Evolutionary conservation across 1,140 invertebrate genomes (phyloP), one percentile per base, ranked within the genome.

Genomic region (Kradibia gibbosae): DNA sequence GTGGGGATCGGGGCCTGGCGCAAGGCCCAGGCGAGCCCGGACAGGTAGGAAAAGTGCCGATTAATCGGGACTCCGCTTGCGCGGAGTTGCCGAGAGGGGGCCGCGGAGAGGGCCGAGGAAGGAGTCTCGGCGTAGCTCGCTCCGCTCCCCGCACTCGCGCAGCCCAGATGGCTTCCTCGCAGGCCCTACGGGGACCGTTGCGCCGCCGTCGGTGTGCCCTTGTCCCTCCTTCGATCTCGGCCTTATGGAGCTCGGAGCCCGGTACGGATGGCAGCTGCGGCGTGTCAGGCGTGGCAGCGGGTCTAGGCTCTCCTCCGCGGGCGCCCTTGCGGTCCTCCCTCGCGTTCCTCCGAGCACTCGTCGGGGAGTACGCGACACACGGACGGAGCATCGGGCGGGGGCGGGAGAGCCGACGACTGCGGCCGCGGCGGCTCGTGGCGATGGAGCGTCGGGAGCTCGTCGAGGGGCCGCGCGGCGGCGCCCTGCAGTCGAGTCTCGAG

Each of bases 321-420:
- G 57, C 80, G 80, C 73, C 74, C 80, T 84, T 86, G 85, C 86
- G 88, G 88, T 88, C 88, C 85, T 53, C 87, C 88, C 88, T 88
- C 42, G 42, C 42, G 42, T 45, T 45, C 42, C 13, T 45, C 42
- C 42, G 88, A 88, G 88, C 89, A 88, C 88, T 88, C 88, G 84
- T 79, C 84, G 73, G 74, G 62, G 15, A 36, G 62, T n/a, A 15
- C 17, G 3, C 60, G 60, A 31, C 5, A n/a, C 20, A 0, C n/a
- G 57, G 67, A 79, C 39, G 78, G 77, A 71, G 77, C 34, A 15
- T 20, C 50, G 34, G 11, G 60, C n/a, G n/a, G n/a, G n/a, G n/a
- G n/a, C n/a, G n/a, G n/a, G n/a, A n/a, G n/a, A n/a, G n/a, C n/a
- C n/a, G n/a, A n/a, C n/a, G n/a, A n/a, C n/a, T n/a, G n/a, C n/a